These are phyloP conservation scores for Callocephalon fimbriatum DNA, from an alignment of 2,113 vertebrate genomes.

Conservation along the genomic window DNA sequence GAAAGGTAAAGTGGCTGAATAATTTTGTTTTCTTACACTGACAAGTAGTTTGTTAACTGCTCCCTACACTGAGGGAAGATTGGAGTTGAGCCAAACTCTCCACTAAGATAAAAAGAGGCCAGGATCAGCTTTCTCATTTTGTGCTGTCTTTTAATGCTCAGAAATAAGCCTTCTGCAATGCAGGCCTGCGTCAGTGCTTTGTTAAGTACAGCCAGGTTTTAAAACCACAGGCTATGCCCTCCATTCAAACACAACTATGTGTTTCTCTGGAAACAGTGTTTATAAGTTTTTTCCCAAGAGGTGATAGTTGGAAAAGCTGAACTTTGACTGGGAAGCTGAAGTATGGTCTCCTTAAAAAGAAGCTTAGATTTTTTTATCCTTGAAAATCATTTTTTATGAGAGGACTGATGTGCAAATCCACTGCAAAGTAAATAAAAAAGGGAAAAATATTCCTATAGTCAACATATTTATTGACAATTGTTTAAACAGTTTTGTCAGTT, in stretches of 20 bases:
- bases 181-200: background rate
- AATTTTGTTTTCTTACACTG: background rate
- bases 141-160: background rate
- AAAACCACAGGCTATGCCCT: background rate
- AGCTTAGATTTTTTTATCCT: background rate
- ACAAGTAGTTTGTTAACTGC: background rate
- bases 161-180: background rate
- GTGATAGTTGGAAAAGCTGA: background rate
- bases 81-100: slow-evolving; percentile 14
- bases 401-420: background rate
- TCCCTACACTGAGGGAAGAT: background rate
- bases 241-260: background rate
- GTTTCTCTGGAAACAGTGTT: background rate
- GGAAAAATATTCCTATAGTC: fast-evolving
- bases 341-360: background rate
- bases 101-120: background rate
- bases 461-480: background rate
- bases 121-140: background rate
- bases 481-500: background rate
- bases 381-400: background rate
- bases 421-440: background rate
- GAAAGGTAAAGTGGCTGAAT: background rate
- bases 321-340: background rate
- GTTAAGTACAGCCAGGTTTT: background rate
- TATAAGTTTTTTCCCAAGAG: background rate